These are phyloP conservation scores for Ennomos erosarius DNA, from an alignment of 2,888 invertebrate species.

Conservation along the genomic window DNA sequence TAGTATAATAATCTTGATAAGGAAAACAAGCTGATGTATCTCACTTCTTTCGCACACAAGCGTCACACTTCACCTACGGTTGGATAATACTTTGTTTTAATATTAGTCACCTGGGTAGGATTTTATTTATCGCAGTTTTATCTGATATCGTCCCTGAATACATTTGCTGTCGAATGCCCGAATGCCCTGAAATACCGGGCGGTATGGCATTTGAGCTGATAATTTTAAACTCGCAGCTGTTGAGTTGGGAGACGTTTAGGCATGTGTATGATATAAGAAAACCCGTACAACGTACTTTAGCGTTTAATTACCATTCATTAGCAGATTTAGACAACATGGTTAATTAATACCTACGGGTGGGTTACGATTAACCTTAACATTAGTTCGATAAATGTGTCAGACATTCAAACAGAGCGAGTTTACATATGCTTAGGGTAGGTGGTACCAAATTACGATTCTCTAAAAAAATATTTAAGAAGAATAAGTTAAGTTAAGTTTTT, in stretches of 20 bases:
- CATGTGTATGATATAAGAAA: constrained; percentile 20
- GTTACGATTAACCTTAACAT: not conserved
- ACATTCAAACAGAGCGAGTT: too few relatives aligned
- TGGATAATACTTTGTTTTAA: constrained; percentile 25
- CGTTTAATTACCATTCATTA: constrained; percentile 33
- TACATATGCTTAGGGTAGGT: too few relatives aligned
- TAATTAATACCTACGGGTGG: not conserved
- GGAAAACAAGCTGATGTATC: constrained; percentile 77
- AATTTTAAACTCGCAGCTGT: constrained; percentile 32
- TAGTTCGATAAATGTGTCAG: too few relatives aligned
- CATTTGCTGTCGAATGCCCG: constrained; percentile 28
- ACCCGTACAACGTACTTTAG: constrained; percentile 12
- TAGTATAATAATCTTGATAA: constrained; percentile 73
- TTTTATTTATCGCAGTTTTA: constrained; percentile 23
- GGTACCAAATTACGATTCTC: too few relatives aligned
- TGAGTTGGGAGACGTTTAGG: constrained; percentile 2
- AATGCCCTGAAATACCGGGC: constrained; percentile 34
- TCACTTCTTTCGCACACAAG: constrained; percentile 36
- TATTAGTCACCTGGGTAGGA: constrained; percentile 26
- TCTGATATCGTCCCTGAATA: constrained; percentile 30
- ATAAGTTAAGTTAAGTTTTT: too few relatives aligned
- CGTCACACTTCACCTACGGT: constrained; percentile 24
- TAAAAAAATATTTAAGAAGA: too few relatives aligned
- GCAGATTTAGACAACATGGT: constrained; percentile 8
- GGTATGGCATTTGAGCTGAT: constrained; percentile 40